Evolutionary conservation across 2,113 vertebrate species (phyloP), one percentile per base, ranked within the genome.

Genomic region (Bothrops jararaca): DNA sequence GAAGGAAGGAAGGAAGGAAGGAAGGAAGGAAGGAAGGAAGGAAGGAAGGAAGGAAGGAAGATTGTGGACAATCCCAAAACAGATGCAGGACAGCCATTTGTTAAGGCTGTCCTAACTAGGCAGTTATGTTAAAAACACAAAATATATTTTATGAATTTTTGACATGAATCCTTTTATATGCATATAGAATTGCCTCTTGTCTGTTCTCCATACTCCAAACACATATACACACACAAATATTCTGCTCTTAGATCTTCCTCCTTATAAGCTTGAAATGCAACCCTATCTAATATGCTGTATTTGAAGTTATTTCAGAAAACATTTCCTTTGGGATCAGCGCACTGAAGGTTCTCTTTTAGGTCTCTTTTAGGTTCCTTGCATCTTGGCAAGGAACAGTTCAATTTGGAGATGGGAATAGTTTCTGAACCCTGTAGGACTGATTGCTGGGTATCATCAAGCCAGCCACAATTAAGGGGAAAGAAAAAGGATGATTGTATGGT

Each of bases 361-460:
- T 26, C 57, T 92, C n/a, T 60, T 57, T 64, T 89, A 89, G 91
- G 58, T 50, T 50, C 91, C 86, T 89, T 45, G 91, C 91, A 56
- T 80, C 80, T 54, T 92, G 86, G 87, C 91, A 89, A 89, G 86
- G 60, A 89, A 92, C 60, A 92, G 64, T 92, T 92, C 60, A 92
- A 92, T 92, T 92, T 89, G 87, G 50, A 80, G 86, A 87, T 92
- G 91, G 86, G 89, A 92, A 92, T 92, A 92, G 86, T 60, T 89
- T 80, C 91, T 80, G 91, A 92, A 56, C 91, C 86, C 60, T 54
- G 24, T 24, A 23, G 80, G 91, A 74, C 91, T 92, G 91, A 92
- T 92, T 92, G 91, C 86, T 57, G 91, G 91, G 86, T 92, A 92
- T 92, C 91, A 89, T 87, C 91, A 7, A 60, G 85, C 60, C 91